Conservation (phyloP, 2,888 invertebrate genomes). For the Marasmarcha lunaedactyla region DNA sequence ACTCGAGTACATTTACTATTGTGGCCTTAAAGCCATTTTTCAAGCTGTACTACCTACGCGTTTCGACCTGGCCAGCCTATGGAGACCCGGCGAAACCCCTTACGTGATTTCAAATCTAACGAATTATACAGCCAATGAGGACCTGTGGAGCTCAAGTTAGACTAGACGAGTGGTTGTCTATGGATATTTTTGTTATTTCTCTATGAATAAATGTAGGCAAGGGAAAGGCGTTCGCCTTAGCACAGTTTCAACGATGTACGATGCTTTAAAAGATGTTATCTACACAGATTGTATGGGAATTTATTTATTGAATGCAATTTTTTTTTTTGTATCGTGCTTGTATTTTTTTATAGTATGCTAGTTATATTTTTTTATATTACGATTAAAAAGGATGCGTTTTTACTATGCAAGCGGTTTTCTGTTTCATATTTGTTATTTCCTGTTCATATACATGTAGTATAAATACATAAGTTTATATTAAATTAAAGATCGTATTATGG, state of each 20-base stretch:
- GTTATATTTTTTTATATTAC: no score
- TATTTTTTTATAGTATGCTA: neutral
- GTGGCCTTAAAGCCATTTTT: constrained; percentile 60
- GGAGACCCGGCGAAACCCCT: constrained; percentile 23
- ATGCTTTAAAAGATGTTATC: constrained; percentile 35
- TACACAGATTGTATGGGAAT: constrained; percentile 26
- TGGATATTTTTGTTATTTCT: constrained; percentile 69
- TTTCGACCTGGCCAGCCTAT: constrained; percentile 24
- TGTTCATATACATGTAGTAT: no score
- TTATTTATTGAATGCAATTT: constrained; percentile 14
- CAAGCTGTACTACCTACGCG: constrained; percentile 64
- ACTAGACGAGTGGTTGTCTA: constrained; percentile 27
- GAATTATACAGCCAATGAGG: neutral
- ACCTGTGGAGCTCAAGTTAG: constrained; percentile 9
- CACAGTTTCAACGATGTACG: constrained; percentile 54
- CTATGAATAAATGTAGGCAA: constrained; percentile 65
- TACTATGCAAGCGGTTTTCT: neutral
- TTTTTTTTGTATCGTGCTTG: constrained; percentile 1
- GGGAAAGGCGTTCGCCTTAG: constrained; percentile 68
- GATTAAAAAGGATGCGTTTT: neutral
- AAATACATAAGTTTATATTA: no score
- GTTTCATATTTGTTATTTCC: no score
- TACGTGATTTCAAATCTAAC: neutral
- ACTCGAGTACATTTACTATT: constrained; percentile 34
- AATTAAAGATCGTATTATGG: no score